Evolutionary conservation across 2,888 invertebrate species (phyloP).

Genomic region (Rhabditophanes sp.): DNA sequence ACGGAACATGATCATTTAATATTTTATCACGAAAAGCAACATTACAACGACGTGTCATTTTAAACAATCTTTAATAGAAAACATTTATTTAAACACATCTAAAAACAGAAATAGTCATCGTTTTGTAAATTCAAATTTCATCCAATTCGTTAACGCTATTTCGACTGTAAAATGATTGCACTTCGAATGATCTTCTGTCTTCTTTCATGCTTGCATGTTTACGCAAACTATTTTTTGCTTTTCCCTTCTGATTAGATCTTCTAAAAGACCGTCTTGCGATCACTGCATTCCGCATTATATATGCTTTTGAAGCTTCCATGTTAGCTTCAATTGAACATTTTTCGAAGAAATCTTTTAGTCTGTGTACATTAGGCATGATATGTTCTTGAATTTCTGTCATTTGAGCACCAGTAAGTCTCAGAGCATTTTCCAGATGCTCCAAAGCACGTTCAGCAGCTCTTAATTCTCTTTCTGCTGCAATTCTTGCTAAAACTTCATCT

Average conservation of each 20-base stretch:
- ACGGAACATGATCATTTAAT: too few species aligned
- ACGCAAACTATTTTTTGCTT: too few species aligned
- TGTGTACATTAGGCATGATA: constrained; percentile 48
- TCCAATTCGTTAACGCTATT: too few species aligned
- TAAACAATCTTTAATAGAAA: too few species aligned
- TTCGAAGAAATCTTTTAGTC: constrained; percentile 49
- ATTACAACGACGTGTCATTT: too few species aligned
- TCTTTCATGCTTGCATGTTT: too few species aligned
- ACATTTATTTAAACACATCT: too few species aligned
- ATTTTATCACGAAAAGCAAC: too few species aligned
- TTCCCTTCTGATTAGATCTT: constrained; percentile 1
- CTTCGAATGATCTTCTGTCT: too few species aligned
- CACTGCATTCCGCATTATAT: constrained; percentile 45
- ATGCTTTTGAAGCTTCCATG: constrained; percentile 46
- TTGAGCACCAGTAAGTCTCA: constrained; percentile 42
- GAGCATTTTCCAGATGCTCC: constrained; percentile 45
- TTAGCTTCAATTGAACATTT: constrained; percentile 47
- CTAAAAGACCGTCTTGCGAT: constrained; percentile 19
- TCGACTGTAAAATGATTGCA: too few species aligned
- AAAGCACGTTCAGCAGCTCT: constrained; percentile 42
- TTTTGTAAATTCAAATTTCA: too few species aligned
- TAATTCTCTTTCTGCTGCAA: constrained; percentile 45
- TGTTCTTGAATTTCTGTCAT: constrained; percentile 45
- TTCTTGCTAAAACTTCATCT: constrained; percentile 47
- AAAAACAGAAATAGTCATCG: too few species aligned